Evolutionary conservation across 1,140 invertebrate genomes (phyloP).

Genomic region (Pachypsylla venusta): DNA sequence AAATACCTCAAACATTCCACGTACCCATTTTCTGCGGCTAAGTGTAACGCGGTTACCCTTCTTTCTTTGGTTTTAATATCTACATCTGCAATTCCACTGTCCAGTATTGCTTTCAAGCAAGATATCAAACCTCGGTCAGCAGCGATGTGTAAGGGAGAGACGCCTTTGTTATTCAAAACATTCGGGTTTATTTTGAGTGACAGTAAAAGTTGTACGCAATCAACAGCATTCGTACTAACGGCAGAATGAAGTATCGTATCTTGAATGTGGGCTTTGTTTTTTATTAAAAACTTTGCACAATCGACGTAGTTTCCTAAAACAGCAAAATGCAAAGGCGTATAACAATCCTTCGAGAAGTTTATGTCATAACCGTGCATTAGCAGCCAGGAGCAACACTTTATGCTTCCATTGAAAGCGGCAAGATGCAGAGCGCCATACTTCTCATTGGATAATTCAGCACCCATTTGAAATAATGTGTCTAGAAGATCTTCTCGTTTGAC

Average conservation of each 20-base stretch:
- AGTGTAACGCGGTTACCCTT: conserved; percentile 51
- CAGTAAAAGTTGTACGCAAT: conserved; percentile 54
- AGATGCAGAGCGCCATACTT: conserved; percentile 49
- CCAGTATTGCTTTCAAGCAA: conserved; percentile 38
- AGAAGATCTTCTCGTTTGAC: conserved; percentile 47
- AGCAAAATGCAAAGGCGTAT: conserved; percentile 61
- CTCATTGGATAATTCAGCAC: conserved; percentile 50
- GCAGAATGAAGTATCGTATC: conserved; percentile 63
- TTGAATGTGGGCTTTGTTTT: conserved; percentile 39
- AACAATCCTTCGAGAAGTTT: conserved; percentile 35
- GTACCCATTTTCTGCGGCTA: conserved; percentile 58
- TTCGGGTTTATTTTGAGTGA: conserved; percentile 52
- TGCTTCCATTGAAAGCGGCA: conserved; percentile 57
- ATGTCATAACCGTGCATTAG: conserved; percentile 49
- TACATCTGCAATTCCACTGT: conserved; percentile 19
- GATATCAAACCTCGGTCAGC: conserved; percentile 51
- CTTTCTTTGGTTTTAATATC: conserved; percentile 21
- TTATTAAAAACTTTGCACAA: conserved; percentile 51
- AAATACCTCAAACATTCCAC: conserved; percentile 48
- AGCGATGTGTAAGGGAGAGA: conserved; percentile 57
- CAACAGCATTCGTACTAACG: conserved; percentile 52
- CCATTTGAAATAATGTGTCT: conserved; percentile 39
- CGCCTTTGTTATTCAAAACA: conserved; percentile 48
- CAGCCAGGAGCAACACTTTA: conserved; percentile 41
- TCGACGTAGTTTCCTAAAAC: conserved; percentile 60